Conservation (phyloP, 1,140 invertebrate genomes). For the Mamestra configurata region DNA sequence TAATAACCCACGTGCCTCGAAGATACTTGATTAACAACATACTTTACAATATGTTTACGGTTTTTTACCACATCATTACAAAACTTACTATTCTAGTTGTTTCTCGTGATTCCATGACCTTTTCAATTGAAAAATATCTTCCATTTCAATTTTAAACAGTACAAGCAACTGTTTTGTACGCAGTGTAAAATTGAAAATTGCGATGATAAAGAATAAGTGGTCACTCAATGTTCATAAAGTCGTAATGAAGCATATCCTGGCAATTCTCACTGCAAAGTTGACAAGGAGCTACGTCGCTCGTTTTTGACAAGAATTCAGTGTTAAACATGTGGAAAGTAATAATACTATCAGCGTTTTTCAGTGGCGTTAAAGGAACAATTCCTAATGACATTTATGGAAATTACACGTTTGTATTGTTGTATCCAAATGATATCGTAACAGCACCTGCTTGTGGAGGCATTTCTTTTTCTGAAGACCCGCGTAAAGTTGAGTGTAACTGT, state of each 20-base stretch:
- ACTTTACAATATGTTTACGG: no score
- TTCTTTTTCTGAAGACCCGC: not conserved
- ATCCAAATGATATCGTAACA: not conserved
- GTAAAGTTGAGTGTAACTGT: not conserved
- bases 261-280: not conserved
- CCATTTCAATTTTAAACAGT: not conserved
- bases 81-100: no score
- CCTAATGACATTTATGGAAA: not conserved
- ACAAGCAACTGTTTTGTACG: not conserved
- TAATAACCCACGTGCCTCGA: not conserved
- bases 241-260: not conserved
- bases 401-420: not conserved
- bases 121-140: no score
- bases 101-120: no score
- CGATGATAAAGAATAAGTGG: not conserved
- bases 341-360: not conserved
- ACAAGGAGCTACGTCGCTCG: not conserved
- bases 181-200: not conserved
- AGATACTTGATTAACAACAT: slow-evolving; percentile 42
- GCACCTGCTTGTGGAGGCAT: not conserved
- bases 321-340: slow-evolving; percentile 8
- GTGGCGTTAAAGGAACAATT: not conserved
- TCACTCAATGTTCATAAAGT: not conserved
- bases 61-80: no score
- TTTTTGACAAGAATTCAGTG: not conserved